Percentiles rank a stretch among this genome's conserved stretches.
phyloP scores from a whole-genome alignment of 2,888 invertebrate genomes.

The Atethmia centrago region DNA sequence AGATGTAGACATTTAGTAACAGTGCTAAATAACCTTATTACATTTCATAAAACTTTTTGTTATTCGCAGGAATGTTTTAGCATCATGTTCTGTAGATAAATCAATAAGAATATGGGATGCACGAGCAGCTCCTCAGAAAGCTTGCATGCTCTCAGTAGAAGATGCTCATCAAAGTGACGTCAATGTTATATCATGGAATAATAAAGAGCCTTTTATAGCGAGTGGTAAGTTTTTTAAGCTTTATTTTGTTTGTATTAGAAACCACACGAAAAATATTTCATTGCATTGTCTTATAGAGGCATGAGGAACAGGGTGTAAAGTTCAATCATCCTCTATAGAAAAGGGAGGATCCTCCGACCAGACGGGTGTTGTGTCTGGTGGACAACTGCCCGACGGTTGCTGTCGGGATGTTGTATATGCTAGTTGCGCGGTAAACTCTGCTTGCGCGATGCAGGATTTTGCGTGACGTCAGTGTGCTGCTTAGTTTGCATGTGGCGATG shows the following conservation, averaged over 20 bases:
- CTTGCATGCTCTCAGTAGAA: constrained; percentile 96
- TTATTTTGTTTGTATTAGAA: background rate
- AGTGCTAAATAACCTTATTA: background rate
- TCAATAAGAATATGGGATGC: constrained; percentile 99
- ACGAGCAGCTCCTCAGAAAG: constrained; percentile 95
- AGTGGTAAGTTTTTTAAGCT: constrained; percentile 90
- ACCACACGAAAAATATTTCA: background rate
- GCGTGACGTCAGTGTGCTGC: too few relatives aligned
- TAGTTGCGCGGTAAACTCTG: too few relatives aligned
- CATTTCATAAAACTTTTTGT: background rate
- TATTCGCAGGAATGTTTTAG: constrained; percentile 93
- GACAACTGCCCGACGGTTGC: too few relatives aligned
- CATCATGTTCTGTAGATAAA: constrained; percentile 97
- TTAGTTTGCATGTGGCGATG: too few relatives aligned
- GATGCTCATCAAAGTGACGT: constrained; percentile 97
- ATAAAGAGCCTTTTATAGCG: constrained; percentile 96
- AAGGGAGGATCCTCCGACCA: too few relatives aligned
- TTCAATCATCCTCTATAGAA: too few relatives aligned
- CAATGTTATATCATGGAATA: constrained; percentile 99
- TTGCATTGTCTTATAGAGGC: too few relatives aligned
- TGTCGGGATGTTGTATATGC: too few relatives aligned
- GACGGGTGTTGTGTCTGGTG: too few relatives aligned
- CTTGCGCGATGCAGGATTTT: too few relatives aligned
- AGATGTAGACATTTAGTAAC: background rate
- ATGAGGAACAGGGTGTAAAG: too few relatives aligned